Percentiles rank a stretch among this genome's conserved stretches.
Conservation (phyloP, 2,888 invertebrate species). For the Caenorhabditis afra region DNA sequence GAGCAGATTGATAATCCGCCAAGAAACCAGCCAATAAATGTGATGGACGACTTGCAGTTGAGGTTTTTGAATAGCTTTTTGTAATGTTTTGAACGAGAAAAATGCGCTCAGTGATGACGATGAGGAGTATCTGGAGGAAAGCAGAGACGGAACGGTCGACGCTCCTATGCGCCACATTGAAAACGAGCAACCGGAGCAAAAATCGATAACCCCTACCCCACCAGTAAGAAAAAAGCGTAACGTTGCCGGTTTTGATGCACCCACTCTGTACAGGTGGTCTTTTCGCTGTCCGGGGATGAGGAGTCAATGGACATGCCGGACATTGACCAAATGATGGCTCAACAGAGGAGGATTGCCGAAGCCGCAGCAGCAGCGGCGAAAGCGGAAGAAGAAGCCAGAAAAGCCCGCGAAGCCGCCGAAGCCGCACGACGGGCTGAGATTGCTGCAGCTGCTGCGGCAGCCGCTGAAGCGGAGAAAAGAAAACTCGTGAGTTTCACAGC, state of each 20-base stretch:
- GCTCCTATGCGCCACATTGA: not conserved
- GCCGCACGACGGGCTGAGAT: not conserved
- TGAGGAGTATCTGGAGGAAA: conserved; percentile 1
- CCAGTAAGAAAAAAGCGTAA: not conserved
- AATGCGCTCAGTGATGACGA: conserved; percentile 27
- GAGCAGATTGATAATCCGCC: conserved; percentile 7
- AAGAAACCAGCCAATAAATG: not conserved
- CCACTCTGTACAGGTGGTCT: conserved; percentile 32
- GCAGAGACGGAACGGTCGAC: not conserved
- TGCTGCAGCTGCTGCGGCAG: not conserved
- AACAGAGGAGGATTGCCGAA: conserved; percentile 16
- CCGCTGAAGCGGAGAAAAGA: not conserved
- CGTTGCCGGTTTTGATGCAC: too few relatives aligned
- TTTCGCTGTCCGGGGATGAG: conserved; percentile 54
- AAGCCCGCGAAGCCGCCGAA: conserved; percentile 6
- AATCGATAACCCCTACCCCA: not conserved
- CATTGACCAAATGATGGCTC: conserved; percentile 43
- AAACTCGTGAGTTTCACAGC: too few relatives aligned
- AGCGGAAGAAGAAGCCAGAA: conserved; percentile 1
- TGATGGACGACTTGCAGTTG: conserved; percentile 36
- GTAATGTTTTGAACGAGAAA: not conserved
- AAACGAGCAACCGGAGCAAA: not conserved
- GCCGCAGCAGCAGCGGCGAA: conserved; percentile 29
- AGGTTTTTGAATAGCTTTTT: conserved; percentile 11
- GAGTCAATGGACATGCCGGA: conserved; percentile 60